phyloP scores from a whole-genome alignment of 2,888 invertebrate species.

The Belgica antarctica region DNA sequence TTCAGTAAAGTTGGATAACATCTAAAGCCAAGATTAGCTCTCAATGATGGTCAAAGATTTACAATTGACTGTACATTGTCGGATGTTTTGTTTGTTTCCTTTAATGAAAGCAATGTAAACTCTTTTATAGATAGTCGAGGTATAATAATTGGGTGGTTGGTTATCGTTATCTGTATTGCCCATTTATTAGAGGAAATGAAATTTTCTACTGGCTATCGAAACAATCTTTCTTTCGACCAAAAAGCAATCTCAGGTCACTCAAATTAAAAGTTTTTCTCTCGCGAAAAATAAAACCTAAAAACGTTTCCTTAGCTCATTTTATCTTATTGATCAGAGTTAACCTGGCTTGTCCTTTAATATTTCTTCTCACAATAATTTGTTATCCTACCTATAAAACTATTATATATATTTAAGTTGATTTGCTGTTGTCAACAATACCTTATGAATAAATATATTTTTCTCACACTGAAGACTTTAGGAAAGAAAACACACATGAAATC shows the following conservation, averaged over 20 bases:
- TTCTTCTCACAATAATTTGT: constrained; percentile 36
- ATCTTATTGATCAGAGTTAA: constrained; percentile 1
- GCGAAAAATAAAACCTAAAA: background rate
- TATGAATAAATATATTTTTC: constrained; percentile 17
- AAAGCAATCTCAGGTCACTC: background rate
- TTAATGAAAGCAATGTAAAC: too few species aligned
- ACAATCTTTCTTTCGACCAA: background rate
- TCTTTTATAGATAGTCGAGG: constrained; percentile 34
- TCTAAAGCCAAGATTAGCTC: too few species aligned
- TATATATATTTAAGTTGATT: constrained; percentile 16
- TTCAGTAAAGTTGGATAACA: too few species aligned
- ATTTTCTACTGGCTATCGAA: background rate
- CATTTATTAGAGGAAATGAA: constrained; percentile 12
- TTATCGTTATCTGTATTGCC: constrained; percentile 28
- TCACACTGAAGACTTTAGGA: constrained; percentile 32
- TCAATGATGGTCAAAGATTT: too few species aligned
- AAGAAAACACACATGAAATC: constrained; percentile 23
- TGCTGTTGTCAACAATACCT: constrained; percentile 13
- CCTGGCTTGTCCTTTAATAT: too few species aligned
- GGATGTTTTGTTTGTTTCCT: too few species aligned
- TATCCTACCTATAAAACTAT: constrained; percentile 38
- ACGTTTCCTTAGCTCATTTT: background rate
- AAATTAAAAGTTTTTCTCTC: background rate
- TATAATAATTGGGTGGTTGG: constrained; percentile 38
- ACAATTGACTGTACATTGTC: too few species aligned